Base-by-base conservation (phyloP, 2,888 invertebrate genomes). In the Hypomecis punctinalis region DNA sequence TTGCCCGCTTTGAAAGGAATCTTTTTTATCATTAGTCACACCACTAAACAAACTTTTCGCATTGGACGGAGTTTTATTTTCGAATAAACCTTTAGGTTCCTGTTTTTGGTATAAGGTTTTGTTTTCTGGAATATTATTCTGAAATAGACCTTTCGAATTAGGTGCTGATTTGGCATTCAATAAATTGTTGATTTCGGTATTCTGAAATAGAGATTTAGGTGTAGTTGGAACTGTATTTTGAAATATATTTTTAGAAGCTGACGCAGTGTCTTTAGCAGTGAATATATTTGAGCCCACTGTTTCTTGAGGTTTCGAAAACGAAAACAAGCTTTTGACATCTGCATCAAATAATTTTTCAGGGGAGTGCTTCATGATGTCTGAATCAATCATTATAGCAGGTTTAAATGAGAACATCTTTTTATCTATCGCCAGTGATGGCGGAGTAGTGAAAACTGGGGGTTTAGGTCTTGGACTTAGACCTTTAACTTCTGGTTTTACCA, bases 251-350 rank as follows among this genome's bases (percentile, higher is more conserved):
- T 54, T 63, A 23, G 52, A 8, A 47, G 37, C 10, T 9, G 73
- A 74, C 10, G 63, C 64, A n/a, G 65, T 53, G 66, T 80, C 79
- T 68, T 74, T 79, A 36, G 56, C 67, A 48, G 68, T 70, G 63
- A 83, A 79, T 53, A 79, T 39, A 68, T 76, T 78, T 53, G 74
- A 42, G 10, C 58, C 71, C 10, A 59, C 62, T 33, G 80, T 81
- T 57, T 86, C 81, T 75, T 87, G 83, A 42, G 92, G 92, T 63
- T 89, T 90, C 0, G 92, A 92, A 82, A 93, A 93, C 11, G 84
- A 84, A 72, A 90, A 92, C 68, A 77, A 64, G 66, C 74, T 86
- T 74, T 86, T 87, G 0, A 75, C 67, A 64, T 83, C 78, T 43
- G 67, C 62, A 53, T 69, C 75, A 61, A 84, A 82, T 58, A 83